Conservation (phyloP, 2,888 invertebrate genomes). For the Spicauda simplicius region DNA sequence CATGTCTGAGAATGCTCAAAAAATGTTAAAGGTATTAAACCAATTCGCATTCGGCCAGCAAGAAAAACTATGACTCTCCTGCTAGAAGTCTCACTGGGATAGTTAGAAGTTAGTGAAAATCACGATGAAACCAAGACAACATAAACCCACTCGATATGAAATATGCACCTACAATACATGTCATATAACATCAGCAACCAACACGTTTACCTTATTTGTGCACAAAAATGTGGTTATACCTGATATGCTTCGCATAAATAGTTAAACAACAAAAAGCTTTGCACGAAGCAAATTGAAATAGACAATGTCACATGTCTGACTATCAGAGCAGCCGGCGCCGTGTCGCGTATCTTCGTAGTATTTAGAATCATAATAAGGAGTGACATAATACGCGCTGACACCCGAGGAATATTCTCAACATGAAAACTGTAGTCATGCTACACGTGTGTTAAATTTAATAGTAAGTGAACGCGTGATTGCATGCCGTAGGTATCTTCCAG, state of each 20-base stretch:
- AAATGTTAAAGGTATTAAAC: too few relatives aligned
- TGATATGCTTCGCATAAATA: slow-evolving; percentile 8
- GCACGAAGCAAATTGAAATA: slow-evolving; percentile 26
- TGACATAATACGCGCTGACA: slow-evolving; percentile 11
- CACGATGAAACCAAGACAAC: too few relatives aligned
- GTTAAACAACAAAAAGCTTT: slow-evolving; percentile 10
- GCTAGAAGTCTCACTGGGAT: too few relatives aligned
- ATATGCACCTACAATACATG: too few relatives aligned
- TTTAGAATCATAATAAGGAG: slow-evolving; percentile 20
- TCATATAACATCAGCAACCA: too few relatives aligned
- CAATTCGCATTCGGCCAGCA: too few relatives aligned
- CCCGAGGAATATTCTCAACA: slow-evolving; percentile 2
- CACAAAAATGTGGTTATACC: neutral
- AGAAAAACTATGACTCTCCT: too few relatives aligned
- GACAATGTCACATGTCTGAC: slow-evolving; percentile 24
- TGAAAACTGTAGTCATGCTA: neutral
- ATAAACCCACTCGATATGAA: too few relatives aligned
- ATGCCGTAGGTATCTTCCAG: neutral
- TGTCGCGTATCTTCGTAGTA: slow-evolving; percentile 5
- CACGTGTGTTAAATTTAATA: neutral
- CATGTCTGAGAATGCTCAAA: too few relatives aligned
- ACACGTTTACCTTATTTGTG: too few relatives aligned
- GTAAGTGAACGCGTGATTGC: neutral
- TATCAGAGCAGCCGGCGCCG: slow-evolving; percentile 3
- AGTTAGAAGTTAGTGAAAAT: too few relatives aligned